Evolutionary conservation across 2,113 vertebrate genomes (phyloP).

Genomic region (Mixornis gularis): DNA sequence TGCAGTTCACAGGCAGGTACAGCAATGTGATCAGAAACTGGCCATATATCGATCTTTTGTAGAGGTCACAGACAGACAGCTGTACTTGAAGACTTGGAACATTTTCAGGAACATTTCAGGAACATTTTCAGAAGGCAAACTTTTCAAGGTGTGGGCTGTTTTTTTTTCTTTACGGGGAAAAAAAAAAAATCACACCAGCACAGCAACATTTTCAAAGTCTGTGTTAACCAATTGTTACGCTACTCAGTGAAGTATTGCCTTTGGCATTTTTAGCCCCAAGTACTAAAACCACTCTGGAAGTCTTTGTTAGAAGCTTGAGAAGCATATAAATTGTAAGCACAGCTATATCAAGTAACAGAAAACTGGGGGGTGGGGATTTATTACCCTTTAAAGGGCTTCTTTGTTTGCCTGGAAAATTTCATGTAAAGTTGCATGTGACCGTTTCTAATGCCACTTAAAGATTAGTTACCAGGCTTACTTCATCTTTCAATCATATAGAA

Average conservation of each 20-base stretch:
- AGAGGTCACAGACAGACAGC: neutral
- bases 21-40: neutral
- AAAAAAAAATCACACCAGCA: neutral
- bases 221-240: neutral
- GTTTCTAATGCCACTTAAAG: neutral
- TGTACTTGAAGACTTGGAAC: neutral
- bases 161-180: neutral
- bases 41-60: neutral
- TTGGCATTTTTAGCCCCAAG: neutral
- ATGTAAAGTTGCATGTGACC: conserved; percentile 13
- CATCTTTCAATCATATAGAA: conserved; percentile 15
- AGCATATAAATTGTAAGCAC: neutral
- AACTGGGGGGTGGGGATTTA: neutral
- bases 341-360: conserved; percentile 20
- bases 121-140: neutral
- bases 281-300: neutral
- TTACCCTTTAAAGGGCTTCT: conserved; percentile 15
- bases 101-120: neutral
- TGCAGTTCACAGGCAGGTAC: neutral
- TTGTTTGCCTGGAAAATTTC: conserved; percentile 11
- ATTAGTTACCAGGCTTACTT: conserved; percentile 18
- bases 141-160: neutral
- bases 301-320: neutral
- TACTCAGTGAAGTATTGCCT: neutral
- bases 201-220: neutral